phyloP scores from a whole-genome alignment of 2,888 invertebrate species.

The Ochropleura plecta region DNA sequence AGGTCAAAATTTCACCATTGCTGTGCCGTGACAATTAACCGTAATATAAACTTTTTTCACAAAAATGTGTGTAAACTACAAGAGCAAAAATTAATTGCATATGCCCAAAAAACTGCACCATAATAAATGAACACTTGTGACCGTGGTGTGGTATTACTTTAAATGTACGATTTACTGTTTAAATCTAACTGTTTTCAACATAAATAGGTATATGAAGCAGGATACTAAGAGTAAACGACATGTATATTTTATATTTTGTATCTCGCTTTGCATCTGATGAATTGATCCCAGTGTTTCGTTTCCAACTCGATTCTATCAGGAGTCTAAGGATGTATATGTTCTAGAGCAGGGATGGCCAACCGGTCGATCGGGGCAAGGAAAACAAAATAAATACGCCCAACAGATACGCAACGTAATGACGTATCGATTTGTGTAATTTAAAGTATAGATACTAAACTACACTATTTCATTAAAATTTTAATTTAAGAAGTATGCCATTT shows the following conservation, averaged over 20 bases:
- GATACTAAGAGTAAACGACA: slow-evolving; percentile 37
- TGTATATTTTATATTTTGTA: slow-evolving; percentile 23
- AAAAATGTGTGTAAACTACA: slow-evolving; percentile 4
- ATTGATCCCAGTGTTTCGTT: not conserved
- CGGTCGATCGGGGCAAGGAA: too few species aligned
- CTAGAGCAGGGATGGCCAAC: too few species aligned
- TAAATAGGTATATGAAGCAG: slow-evolving; percentile 27
- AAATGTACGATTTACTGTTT: slow-evolving; percentile 33
- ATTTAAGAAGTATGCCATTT: too few species aligned
- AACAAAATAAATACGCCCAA: too few species aligned
- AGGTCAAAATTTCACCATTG: not conserved
- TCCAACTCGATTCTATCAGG: not conserved
- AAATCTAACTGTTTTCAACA: slow-evolving; percentile 27
- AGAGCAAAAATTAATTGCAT: slow-evolving; percentile 25
- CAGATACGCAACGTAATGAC: too few species aligned
- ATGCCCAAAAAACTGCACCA: slow-evolving; percentile 20
- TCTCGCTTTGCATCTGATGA: slow-evolving; percentile 25
- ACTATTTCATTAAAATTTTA: too few species aligned
- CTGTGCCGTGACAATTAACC: slow-evolving; percentile 23
- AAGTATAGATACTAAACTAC: too few species aligned
- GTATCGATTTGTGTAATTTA: too few species aligned
- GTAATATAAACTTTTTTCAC: slow-evolving; percentile 30
- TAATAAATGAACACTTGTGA: slow-evolving; percentile 2
- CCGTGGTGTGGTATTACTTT: slow-evolving; percentile 7
- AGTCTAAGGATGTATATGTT: not conserved